A percentile compares a stretch with the other conserved stretches of the same genome.
Conservation (phyloP, 64 coral and sea anemone genomes). For the Exaiptasia diaphana region DNA sequence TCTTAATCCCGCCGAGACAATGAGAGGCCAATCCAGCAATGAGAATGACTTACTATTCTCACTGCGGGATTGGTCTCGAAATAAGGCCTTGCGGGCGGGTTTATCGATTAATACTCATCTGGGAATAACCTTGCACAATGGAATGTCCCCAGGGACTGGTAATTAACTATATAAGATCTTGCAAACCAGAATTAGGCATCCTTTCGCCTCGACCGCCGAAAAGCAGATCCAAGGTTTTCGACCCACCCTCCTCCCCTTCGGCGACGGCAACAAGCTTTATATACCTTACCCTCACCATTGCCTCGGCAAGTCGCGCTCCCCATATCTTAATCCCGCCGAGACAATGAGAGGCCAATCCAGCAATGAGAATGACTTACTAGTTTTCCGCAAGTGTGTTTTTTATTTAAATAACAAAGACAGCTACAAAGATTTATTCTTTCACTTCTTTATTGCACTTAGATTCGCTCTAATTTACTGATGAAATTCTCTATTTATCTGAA, state of each 20-base stretch:
- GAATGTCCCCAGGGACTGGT: neutral
- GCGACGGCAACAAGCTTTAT: neutral
- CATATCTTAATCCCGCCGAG: neutral
- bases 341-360: too few relatives aligned
- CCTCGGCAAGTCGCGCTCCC: neutral
- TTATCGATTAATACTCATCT: neutral
- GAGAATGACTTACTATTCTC: neutral
- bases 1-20: neutral
- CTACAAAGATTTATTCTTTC: too few relatives aligned
- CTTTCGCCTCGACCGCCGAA: neutral
- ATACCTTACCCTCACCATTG: neutral
- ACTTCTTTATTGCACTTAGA: too few relatives aligned
- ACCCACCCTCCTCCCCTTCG: neutral
- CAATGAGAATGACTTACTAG: too few relatives aligned
- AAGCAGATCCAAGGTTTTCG: neutral
- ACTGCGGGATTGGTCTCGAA: too few relatives aligned
- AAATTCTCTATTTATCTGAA: too few relatives aligned
- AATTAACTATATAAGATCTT: neutral
- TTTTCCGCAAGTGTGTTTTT: too few relatives aligned
- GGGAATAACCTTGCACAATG: too few relatives aligned
- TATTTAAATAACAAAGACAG: too few relatives aligned
- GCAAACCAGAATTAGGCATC: too few relatives aligned
- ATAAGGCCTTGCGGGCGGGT: neutral
- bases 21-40: neutral
- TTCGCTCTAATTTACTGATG: too few relatives aligned